Evolutionary conservation across 2,113 vertebrate species (phyloP), one percentile per base, ranked within the genome.

Genomic region (Triplophysa siluroides): DNA sequence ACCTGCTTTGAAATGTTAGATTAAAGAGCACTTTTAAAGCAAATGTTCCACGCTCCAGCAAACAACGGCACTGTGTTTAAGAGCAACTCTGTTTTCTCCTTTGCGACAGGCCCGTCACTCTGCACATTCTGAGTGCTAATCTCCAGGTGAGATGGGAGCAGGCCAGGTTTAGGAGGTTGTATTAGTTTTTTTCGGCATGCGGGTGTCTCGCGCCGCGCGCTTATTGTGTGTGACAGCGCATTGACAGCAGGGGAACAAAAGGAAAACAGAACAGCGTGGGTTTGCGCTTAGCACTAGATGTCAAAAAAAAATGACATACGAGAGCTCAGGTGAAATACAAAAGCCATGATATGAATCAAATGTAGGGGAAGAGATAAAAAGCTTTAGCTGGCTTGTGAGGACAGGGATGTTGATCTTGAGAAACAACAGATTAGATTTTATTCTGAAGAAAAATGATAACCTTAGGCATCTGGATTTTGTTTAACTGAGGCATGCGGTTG

Each of bases 221-320:
- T 85, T 81, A 83, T 83, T 38, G 50, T 54, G 70, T 74, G 71
- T 83, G 84, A 81, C 81, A 79, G 70, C 75, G 43, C 70, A 83
- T 62, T 83, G 78, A 83, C 78, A 71, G 79, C 69, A 66, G 41
- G 60, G 76, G n/a, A 79, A 72, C 24, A 14, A 76, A 76, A 80
- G 67, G 47, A 82, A 82, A 76, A 71, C 77, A 65, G 76, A 61
- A 56, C 21, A n/a, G 29, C 66, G 64, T 73, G 75, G 70, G 62
- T 72, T 77, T 78, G 43, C 66, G 26, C 23, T 71, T 81, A 63
- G 71, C 78, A 60, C 65, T 58, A 13, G 76, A 76, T 70, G 68
- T 76, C 79, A 68, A 58, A 68, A 50, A 68, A 50, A 75, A 26
- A 45, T 75, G 73, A 75, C 73, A 71, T 69, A 73, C 58, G 11